Base-by-base conservation (phyloP, 2,113 vertebrate species). In the Gallinago jamesoni region DNA sequence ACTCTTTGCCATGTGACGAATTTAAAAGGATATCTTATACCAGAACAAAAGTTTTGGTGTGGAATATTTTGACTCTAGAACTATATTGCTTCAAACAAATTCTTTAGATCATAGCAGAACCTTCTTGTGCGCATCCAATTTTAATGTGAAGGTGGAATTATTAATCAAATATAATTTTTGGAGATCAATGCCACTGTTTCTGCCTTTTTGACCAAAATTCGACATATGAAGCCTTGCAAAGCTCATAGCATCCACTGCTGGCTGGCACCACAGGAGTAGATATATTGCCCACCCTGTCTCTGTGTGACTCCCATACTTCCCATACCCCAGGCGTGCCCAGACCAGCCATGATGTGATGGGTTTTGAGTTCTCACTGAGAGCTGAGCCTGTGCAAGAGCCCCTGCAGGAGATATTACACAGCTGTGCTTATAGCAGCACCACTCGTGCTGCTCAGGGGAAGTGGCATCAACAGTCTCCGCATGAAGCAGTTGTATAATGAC, bases 391-490 rank as follows among this genome's bases (percentile, higher is more conserved):
- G 37, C 30, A 41, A 67, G 73, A 24, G 47, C 33, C 47, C 24
- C 20, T 68, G 14, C 10, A 66, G 48, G 10, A 91, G 66, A 24
- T 50, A 8, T 62, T 39, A 9, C 17, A 39, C 43, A 84, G 60
- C 60, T 78, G 37, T 60, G 70, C 68, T 87, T 24, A 5, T 4
- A 63, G 45, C 35, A 35, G 23, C 4, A 24, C 52, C 50, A 52
- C 55, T 57, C 2, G 1, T 47, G 41, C 41, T 72, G 62, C 78
- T 37, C n/a, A 24, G 43, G 45, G 19, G 27, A 91, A 64, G 80
- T 22, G 35, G 17, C 30, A 31, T 25, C 14, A 89, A 52, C 43
- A 35, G 19, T 33, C 35, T 72, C 50, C 0, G 0, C 23, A 10
- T 27, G 52, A 81, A 67, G 25, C 50, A 66, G 14, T 50, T 55